Evolutionary conservation across 1,140 invertebrate species (phyloP).

Genomic region (Wasmannia auropunctata): DNA sequence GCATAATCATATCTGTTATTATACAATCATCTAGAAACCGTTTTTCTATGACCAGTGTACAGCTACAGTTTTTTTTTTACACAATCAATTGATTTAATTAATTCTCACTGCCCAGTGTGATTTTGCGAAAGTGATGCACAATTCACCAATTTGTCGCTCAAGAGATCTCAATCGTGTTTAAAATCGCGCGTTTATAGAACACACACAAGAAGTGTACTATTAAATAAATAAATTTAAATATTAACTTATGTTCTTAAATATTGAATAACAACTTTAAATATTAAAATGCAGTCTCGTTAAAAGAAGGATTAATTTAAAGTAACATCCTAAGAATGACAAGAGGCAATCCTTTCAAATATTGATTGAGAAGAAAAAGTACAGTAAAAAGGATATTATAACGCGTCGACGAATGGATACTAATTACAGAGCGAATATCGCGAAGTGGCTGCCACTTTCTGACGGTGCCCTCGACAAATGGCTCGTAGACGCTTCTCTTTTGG

Average conservation of each 20-base stretch:
- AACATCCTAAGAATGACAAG: not conserved
- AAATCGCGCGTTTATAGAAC: too few relatives aligned
- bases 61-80: slow-evolving; percentile 21
- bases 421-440: slow-evolving; percentile 76
- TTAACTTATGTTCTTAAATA: not conserved
- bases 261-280: slow-evolving; percentile 3
- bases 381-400: not conserved
- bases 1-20: not conserved
- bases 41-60: slow-evolving; percentile 24
- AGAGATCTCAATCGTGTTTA: not conserved
- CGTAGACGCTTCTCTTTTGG: slow-evolving; percentile 59
- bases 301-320: not conserved
- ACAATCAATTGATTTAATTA: not conserved
- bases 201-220: not conserved
- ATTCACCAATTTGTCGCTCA: not conserved
- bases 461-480: slow-evolving; percentile 69
- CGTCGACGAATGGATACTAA: slow-evolving; percentile 71
- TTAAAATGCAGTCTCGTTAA: not conserved
- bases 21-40: not conserved
- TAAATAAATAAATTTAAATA: not conserved
- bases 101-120: slow-evolving; percentile 33
- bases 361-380: not conserved
- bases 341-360: not conserved
- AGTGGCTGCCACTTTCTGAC: slow-evolving; percentile 72
- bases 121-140: not conserved